Conservation (phyloP, 1,140 invertebrate genomes). For the Tetranychus urticae region DNA sequence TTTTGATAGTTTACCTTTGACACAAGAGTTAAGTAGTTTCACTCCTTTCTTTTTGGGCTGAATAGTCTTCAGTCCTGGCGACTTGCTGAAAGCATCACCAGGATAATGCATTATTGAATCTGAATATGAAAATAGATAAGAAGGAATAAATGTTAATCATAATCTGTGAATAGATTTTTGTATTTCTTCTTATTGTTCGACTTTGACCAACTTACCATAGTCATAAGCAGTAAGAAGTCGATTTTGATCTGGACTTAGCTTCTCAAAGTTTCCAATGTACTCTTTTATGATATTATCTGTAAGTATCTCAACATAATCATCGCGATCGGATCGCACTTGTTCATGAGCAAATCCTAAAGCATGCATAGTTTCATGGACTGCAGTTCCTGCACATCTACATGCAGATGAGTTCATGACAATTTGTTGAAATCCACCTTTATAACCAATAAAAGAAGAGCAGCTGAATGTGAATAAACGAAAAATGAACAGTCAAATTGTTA, state of each 20-base stretch:
- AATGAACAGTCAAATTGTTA: neutral
- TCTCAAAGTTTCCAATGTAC: conserved; percentile 8
- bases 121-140: neutral
- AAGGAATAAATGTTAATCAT: neutral
- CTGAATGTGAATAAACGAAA: neutral
- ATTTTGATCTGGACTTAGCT: conserved; percentile 5
- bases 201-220: neutral
- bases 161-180: neutral
- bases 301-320: conserved; percentile 32
- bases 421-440: neutral
- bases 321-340: conserved; percentile 36
- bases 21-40: neutral
- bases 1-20: neutral
- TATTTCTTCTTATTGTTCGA: neutral
- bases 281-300: conserved; percentile 32
- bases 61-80: neutral
- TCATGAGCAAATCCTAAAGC: conserved; percentile 40
- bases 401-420: neutral
- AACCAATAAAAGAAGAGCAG: neutral
- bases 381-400: conserved; percentile 26
- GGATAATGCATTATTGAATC: neutral
- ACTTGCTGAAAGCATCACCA: neutral
- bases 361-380: conserved; percentile 62
- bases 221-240: neutral
- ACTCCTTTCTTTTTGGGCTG: neutral